Percentiles rank a stretch among this genome's conserved stretches.
These are phyloP conservation scores for Panonychus citri DNA, from an alignment of 1,140 invertebrate genomes.

Conservation along the genomic window DNA sequence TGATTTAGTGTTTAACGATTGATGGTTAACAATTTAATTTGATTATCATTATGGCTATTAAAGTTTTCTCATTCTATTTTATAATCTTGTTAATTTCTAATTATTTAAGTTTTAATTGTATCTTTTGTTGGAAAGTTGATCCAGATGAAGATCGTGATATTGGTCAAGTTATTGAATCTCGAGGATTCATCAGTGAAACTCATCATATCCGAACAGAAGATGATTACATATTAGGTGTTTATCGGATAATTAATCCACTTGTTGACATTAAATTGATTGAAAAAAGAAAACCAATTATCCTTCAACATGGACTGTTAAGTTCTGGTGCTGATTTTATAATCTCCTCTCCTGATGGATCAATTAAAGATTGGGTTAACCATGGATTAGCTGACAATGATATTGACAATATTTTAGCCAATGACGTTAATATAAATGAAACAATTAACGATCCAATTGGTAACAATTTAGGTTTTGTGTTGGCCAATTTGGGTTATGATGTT, in stretches of 20 bases:
- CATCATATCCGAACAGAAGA: constrained; percentile 40
- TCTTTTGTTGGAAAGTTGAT: background rate
- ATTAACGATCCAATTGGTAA: background rate
- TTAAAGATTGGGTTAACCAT: no score
- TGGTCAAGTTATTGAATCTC: background rate
- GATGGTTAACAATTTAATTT: no score
- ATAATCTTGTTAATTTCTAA: no score
- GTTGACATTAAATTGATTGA: no score
- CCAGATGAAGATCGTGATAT: background rate
- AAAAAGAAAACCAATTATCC: constrained; percentile 19
- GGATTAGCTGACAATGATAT: background rate
- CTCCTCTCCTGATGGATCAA: background rate
- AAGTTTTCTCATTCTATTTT: no score
- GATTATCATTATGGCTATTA: no score
- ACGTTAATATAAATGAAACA: no score
- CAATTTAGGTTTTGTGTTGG: background rate
- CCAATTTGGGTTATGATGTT: constrained; percentile 20
- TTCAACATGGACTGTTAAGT: constrained; percentile 51
- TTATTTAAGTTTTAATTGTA: no score
- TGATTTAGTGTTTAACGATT: no score
- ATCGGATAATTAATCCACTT: constrained; percentile 17
- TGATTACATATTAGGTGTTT: constrained; percentile 42
- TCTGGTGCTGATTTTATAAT: constrained; percentile 50
- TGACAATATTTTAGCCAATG: background rate
- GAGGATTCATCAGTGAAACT: background rate